A percentile compares a stretch with the other conserved stretches of the same genome.
Conservation (phyloP, 2,113 vertebrate species). For the Coptodon bakossiorum region DNA sequence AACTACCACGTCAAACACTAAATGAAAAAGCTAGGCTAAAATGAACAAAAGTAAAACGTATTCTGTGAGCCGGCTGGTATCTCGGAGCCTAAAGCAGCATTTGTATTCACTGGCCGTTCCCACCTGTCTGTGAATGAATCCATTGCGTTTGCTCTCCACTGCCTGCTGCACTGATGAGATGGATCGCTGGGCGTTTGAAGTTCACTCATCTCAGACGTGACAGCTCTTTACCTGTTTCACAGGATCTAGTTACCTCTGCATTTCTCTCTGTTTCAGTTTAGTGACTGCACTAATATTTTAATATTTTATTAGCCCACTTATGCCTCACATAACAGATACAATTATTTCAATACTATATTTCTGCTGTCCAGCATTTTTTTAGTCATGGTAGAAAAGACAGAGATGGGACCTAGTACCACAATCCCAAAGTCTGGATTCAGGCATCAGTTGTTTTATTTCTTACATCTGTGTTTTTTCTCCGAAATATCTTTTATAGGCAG, state of each 20-base stretch:
- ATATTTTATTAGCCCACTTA: not conserved
- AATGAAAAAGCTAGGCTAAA: rapidly evolving
- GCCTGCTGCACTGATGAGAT: not conserved
- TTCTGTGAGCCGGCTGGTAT: not conserved
- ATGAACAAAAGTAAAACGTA: not conserved
- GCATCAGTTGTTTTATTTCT: not conserved
- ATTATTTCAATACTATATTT: rapidly evolving
- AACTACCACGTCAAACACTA: not conserved
- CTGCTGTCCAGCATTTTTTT: not conserved
- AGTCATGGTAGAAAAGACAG: not conserved
- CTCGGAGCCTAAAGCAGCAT: not conserved
- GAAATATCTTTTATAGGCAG: not conserved
- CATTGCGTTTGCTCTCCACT: not conserved
- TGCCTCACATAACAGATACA: rapidly evolving
- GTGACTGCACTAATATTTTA: not conserved
- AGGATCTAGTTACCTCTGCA: not conserved
- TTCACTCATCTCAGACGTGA: not conserved
- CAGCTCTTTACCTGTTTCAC: not conserved
- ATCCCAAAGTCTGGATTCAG: not conserved
- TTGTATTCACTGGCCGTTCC: not conserved
- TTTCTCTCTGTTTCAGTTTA: not conserved
- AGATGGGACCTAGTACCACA: not conserved
- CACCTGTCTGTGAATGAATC: not conserved
- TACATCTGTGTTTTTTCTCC: not conserved
- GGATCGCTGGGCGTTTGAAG: not conserved